Base-by-base conservation (phyloP, 2,888 invertebrate species). In the Drosophila neoperkinsi region DNA sequence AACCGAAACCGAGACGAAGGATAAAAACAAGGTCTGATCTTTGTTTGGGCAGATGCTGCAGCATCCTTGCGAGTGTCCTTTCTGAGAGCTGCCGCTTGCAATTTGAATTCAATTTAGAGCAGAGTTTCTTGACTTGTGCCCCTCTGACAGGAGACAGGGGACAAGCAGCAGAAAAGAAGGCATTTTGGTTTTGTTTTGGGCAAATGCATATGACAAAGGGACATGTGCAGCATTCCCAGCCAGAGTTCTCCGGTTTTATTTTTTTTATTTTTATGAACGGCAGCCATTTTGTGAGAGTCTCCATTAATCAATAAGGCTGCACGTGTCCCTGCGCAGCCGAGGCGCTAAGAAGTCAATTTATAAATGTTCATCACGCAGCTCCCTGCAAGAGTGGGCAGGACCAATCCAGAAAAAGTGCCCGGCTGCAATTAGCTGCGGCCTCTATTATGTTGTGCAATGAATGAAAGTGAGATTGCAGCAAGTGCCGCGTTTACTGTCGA, bases 61-160 rank as follows among this genome's bases (percentile, higher is more conserved):
- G 84, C 86, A 90, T 82, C 79, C 73, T 62, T 67, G 56, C 33
- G 50, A 46, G 46, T 46, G 46, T 46, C 46, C 46, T 28, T 28
- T 50, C 2, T 46, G 46, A 46, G 46, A 25, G 46, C 21, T 16
- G 46, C 16, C 25, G 46, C 46, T 51, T 41, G 64, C 78, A 81
- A 90, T 90, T 91, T 90, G 84, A 90, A 91, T 90, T 87, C 82
- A 90, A 92, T 92, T 92, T 89, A 86, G 91, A 83, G 88, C 82
- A 90, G 60, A 16, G 51, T 16, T 34, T 18, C 28, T 88, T 89
- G 90, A 84, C 90, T 88, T 89, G 90, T 81, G 87, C 79, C 84
- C 64, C 60, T 52, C 65, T 13, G 74, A 70, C 73, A 70, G 34
- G 46, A 34, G 56, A 62, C 41, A 38, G 67, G 16, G 18, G 34